Evolutionary conservation across 2,113 vertebrate species (phyloP).

Genomic region (Typhlomys cinereus): DNA sequence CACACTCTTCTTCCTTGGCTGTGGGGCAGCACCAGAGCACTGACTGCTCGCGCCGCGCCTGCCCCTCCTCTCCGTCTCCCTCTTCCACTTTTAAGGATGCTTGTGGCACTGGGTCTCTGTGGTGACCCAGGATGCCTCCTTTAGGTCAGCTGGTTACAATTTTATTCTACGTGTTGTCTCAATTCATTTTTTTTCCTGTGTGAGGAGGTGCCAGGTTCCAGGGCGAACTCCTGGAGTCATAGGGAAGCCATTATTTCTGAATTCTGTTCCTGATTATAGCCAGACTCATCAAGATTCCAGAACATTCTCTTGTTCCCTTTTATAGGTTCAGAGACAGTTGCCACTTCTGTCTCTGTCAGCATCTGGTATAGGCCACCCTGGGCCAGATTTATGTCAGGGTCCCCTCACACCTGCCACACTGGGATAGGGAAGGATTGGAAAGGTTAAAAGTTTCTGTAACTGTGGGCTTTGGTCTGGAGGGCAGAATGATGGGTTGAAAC

Average conservation of each 20-base stretch:
- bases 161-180: too few relatives aligned
- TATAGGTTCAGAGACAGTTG: background rate
- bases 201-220: background rate
- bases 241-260: background rate
- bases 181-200: background rate
- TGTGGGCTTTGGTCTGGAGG: background rate
- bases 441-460: background rate
- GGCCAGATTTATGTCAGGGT: background rate
- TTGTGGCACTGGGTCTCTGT: background rate
- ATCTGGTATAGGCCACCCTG: background rate
- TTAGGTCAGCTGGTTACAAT: background rate
- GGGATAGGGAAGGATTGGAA: background rate
- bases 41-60: background rate
- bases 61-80: background rate
- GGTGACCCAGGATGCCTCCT: background rate
- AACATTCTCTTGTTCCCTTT: background rate
- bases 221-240: background rate
- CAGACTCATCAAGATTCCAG: background rate
- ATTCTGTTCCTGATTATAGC: background rate
- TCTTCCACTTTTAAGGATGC: background rate
- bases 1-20: background rate
- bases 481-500: background rate
- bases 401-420: background rate
- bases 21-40: rapidly evolving
- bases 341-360: background rate